Base-by-base conservation (phyloP, 1,140 invertebrate species). In the Aphelinus atriplicis region DNA sequence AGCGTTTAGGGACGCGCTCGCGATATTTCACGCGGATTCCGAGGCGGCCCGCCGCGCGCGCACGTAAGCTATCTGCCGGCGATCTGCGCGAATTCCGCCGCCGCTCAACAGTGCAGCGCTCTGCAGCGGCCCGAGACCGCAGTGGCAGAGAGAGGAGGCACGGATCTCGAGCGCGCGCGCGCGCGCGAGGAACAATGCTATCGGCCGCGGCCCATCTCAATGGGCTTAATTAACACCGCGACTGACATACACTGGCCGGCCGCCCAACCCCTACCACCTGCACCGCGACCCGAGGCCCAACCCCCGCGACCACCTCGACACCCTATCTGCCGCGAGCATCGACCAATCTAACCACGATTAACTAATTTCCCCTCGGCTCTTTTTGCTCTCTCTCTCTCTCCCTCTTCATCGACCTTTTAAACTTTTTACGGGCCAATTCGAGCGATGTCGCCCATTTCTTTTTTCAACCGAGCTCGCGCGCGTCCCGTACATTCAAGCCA, bases 171-270 rank as follows among this genome's bases (percentile, higher is more conserved):
- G 3, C 26, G 9, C 9, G 68, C 72, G 67, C 76, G 75, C 72
- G 74, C 72, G 67, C 76, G 75, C 72, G 74, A 76, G 75, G 78
- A 83, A 86, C 84, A 86, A 86, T 86, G 81, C 79, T 86, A 86
- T 86, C 85, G 84, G 26, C 77, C 80, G 83, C 75, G 80, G 79
- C 26, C 74, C 73, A 85, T 86, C 84, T 84, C 81, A 81, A 82
- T 78, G 79, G 81, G 82, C 80, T 84, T 84, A 86, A 86, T 86
- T 86, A 86, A 84, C 83, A 82, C 84, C 78, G 72, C 76, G 71
- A 78, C 70, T 76, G 73, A 77, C 78, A 70, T 77, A 67, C 67
- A 67, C 51, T 73, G 76, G 69, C 66, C 64, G 26, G 3, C 5
- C 64, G 64, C 42, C 3, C 26, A 26, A 26, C 26, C 26, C 26